These are phyloP conservation scores for Asobara japonica DNA, from an alignment of 1,140 invertebrate species.

Conservation along the genomic window DNA sequence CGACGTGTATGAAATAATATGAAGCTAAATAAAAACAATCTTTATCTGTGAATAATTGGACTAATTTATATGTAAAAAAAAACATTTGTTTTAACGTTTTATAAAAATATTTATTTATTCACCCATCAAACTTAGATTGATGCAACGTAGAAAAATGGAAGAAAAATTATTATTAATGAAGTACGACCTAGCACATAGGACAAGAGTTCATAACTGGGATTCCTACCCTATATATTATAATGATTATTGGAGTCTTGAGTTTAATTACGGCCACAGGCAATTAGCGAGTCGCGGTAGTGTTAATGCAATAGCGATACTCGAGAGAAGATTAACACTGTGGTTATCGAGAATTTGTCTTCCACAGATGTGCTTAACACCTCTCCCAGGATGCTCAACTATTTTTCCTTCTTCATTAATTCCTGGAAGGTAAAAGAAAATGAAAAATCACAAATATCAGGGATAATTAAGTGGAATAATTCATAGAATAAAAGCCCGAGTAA, in stretches of 20 bases:
- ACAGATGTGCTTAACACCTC: constrained; percentile 79
- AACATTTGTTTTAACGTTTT: background rate
- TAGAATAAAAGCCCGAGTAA: background rate
- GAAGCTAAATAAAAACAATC: background rate
- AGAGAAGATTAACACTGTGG: constrained; percentile 89
- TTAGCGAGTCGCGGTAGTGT: constrained; percentile 78
- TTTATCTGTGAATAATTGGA: background rate
- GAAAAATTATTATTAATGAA: background rate
- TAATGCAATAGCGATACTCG: constrained; percentile 79
- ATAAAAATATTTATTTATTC: constrained; percentile 4
- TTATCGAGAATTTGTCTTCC: constrained; percentile 86
- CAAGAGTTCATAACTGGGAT: background rate
- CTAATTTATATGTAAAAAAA: background rate
- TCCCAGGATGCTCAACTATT: constrained; percentile 80
- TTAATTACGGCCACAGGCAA: constrained; percentile 69
- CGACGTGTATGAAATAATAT: background rate
- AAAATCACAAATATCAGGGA: background rate
- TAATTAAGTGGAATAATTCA: background rate
- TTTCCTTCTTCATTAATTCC: constrained; percentile 76
- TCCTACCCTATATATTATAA: background rate
- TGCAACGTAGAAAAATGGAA: background rate
- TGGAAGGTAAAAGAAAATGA: constrained; percentile 59
- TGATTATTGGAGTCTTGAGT: constrained; percentile 2
- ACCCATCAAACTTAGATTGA: background rate
- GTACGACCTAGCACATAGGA: background rate